Evolutionary conservation across 2,113 vertebrate species (phyloP), one percentile per base, ranked within the genome.

Genomic region (Spea multiplicata): DNA sequence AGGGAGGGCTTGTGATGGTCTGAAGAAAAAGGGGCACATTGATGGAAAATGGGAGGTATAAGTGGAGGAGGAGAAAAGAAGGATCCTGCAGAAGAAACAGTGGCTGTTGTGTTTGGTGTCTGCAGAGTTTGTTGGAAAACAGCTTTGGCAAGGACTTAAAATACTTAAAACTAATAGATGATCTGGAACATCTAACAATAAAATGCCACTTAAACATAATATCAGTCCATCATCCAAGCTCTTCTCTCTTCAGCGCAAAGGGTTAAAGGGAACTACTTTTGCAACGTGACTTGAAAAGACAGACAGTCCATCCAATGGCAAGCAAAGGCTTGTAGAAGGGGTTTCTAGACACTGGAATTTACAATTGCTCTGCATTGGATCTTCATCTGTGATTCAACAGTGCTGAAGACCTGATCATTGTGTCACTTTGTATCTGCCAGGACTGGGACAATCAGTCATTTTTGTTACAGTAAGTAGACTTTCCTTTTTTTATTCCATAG

Each of bases 261-360:
- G 78, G 78, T 80, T 80, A 80, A 80, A 47, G 61, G 57, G 61
- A 65, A 17, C 59, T 50, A 74, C 73, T 79, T 44, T 59, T 59
- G 71, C 62, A 80, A 80, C 78, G 78, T 80, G 78, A 80, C 77
- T 80, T 80, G 48, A 66, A 79, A 73, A 80, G 77, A 73, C 78
- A 80, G 78, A 49, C 78, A 74, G 78, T 74, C 78, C 78, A 80
- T 80, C 78, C 78, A 80, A 80, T 80, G 78, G 71, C 78, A 80
- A 59, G 78, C 65, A 80, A 74, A 68, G 71, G 71, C 78, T 80
- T 80, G 78, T 74, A 80, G 64, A 73, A 61, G 78, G 71, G 52
- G n/a, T 80, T 74, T 68, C 30, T 73, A 80, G 71, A 48, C 71
- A 68, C 45, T 74, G 78, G 78, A 74, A 73, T 80, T 73, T 45